Evolutionary conservation across 2,113 vertebrate genomes (phyloP).

Genomic region (Poeciliopsis retropinna): DNA sequence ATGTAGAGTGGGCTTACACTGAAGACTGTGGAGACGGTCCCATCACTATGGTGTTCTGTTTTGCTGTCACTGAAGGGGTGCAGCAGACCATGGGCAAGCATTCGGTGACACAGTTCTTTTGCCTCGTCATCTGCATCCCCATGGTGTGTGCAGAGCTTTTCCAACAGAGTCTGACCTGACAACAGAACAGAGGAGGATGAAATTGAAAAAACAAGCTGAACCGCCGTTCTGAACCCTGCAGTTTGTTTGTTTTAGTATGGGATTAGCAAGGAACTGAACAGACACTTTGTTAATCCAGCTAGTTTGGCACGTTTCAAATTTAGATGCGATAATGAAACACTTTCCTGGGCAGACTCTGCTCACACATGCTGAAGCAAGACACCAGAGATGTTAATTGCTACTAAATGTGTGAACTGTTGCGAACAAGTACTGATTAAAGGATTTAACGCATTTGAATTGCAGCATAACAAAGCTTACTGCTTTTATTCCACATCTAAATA

Average conservation of each 20-base stretch:
- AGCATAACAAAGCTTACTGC: neutral
- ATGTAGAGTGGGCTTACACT: slow-evolving; percentile 80
- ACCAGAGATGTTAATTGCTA: neutral
- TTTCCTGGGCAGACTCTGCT: slow-evolving; percentile 37
- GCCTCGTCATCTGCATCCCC: slow-evolving; percentile 80
- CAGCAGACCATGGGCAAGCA: slow-evolving; percentile 87
- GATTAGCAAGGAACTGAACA: neutral
- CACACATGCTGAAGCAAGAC: slow-evolving; percentile 23
- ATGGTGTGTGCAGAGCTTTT: slow-evolving; percentile 85
- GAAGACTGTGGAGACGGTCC: slow-evolving; percentile 70
- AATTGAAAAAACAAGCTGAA: neutral
- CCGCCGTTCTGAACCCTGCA: neutral
- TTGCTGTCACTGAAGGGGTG: slow-evolving; percentile 88
- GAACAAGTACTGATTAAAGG: neutral
- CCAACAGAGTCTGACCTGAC: slow-evolving; percentile 79
- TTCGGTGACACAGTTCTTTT: slow-evolving; percentile 87
- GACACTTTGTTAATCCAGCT: neutral
- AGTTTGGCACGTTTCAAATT: slow-evolving; percentile 28
- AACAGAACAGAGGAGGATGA: slow-evolving; percentile 1
- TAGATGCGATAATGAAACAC: slow-evolving; percentile 73
- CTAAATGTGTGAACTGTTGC: slow-evolving; percentile 43
- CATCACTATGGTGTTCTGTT: slow-evolving; percentile 80
- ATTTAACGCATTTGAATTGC: neutral
- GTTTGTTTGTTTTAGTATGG: neutral
- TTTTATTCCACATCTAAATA: neutral